A percentile compares a stretch with the other conserved stretches of the same genome.
Conservation (phyloP, 2,113 vertebrate genomes). For the Balaenoptera acutorostrata region DNA sequence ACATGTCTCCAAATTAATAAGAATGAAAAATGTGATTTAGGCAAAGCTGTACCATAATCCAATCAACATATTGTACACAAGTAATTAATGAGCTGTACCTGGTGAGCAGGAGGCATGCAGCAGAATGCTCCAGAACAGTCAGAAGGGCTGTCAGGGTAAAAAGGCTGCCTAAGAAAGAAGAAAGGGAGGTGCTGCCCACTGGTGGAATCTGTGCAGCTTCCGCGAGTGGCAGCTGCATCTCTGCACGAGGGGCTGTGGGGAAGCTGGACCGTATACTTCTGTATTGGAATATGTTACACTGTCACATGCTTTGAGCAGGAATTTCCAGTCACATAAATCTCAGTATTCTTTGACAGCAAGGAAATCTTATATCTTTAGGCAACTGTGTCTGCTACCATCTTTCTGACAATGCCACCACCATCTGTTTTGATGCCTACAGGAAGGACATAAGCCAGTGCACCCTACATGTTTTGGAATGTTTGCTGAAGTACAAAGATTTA, state of each 20-base stretch:
- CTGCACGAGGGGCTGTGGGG: not conserved
- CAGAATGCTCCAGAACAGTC: not conserved
- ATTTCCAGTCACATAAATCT: not conserved
- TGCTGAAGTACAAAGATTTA: constrained; percentile 1
- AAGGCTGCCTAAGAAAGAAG: not conserved
- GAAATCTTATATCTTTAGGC: not conserved
- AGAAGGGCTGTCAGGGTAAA: not conserved
- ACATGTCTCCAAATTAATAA: not conserved
- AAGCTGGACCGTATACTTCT: not conserved
- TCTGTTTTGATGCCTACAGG: not conserved
- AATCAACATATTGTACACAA: not conserved
- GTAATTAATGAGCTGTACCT: not conserved
- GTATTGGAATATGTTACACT: not conserved
- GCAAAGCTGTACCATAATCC: not conserved
- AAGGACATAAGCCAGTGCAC: not conserved
- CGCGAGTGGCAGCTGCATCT: not conserved
- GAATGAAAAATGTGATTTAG: constrained; percentile 5
- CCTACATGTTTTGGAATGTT: not conserved
- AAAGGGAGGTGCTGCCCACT: not conserved
- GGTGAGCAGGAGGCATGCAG: not conserved
- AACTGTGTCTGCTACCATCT: not conserved
- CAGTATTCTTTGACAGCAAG: not conserved
- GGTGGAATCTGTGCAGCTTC: not conserved
- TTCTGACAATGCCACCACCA: not conserved
- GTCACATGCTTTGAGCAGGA: not conserved